Evolutionary conservation across 2,113 vertebrate genomes (phyloP), one percentile per base, ranked within the genome.

Genomic region (Eira barbara): DNA sequence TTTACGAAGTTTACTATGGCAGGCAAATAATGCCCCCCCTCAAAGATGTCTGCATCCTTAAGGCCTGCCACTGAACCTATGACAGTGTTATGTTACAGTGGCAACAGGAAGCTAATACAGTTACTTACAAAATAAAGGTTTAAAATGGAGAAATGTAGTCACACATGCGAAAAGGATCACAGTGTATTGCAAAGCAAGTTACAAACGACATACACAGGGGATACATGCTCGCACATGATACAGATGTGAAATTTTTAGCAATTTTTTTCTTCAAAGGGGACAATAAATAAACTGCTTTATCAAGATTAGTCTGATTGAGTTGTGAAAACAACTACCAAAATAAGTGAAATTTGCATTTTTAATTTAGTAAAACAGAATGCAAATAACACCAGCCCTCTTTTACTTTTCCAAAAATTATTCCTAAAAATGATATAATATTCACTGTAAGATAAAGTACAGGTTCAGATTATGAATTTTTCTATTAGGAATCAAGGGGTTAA

Each of bases 371-470:
- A 55, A 92, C 61, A 79, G 34, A 31, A 84, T 89, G 59, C 8
- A 57, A 81, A 42, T 78, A 89, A 2, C 13, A 27, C 49, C 21
- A 73, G 2, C 17, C 12, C 27, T 57, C 17, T 61, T 71, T 57
- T 34, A 88, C 25, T 96, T 81, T 25, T 59, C 71, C 45, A 89
- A 92, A 97, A 89, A 67, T 65, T 65, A 74, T 65, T 84, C 78
- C 61, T 49, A 89, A 36, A 82, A 86, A 93, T 6, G 45, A 86
- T 14, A 14, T 18, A 93, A 39, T 61, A 49, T n/a, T 39, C 84
- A 86, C 36, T 39, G 69, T 76, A 92, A 96, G 82, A 94, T 76
- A 90, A 87, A 93, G 42, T 34, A 57, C 2, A 95, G 25, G 39
- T 84, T 73, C 45, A n/a, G 7, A 79, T 95, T 78, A 94, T 8